phyloP scores from a whole-genome alignment of 2,797 vertebrate genomes.

The Discoglossus pictus region DNA sequence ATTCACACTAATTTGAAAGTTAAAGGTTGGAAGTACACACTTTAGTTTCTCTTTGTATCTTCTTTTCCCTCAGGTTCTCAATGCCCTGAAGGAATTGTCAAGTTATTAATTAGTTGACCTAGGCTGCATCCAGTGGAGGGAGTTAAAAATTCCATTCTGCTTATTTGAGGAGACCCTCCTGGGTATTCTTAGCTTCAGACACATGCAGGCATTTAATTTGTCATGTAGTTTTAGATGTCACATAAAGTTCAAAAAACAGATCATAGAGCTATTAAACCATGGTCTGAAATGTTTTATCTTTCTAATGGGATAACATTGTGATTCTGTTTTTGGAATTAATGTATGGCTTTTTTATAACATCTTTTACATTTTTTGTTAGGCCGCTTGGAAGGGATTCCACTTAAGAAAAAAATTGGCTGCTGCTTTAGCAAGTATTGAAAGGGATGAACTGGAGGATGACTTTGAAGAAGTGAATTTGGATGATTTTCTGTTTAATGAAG shows the following conservation, averaged over 20 bases:
- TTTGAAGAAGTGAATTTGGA: conserved; percentile 87
- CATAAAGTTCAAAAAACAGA: conserved; percentile 96
- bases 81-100: conserved; percentile 81
- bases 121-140: conserved; percentile 77
- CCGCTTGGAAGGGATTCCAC: conserved; percentile 85
- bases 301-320: conserved; percentile 89
- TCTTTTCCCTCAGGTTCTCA: conserved; percentile 73
- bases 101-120: conserved; percentile 95
- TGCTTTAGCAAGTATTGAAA: conserved; percentile 77
- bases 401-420: conserved; percentile 82
- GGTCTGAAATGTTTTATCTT: conserved; percentile 91
- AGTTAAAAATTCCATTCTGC: conserved; percentile 84
- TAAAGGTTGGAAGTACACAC: conserved; percentile 56
- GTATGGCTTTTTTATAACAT: conserved; percentile 76
- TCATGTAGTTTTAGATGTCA: conserved; percentile 90
- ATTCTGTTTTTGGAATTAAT: conserved; percentile 86
- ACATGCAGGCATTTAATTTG: conserved; percentile 87
- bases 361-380: conserved; percentile 81
- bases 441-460: conserved; percentile 77
- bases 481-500: conserved; percentile 85
- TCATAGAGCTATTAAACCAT: conserved; percentile 86
- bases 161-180: conserved; percentile 73
- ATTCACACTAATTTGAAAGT: conserved; percentile 61
- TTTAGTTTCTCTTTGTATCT: conserved; percentile 60
- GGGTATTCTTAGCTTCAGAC: conserved; percentile 90